These are phyloP conservation scores for Hexactinellida sp. DNA, from an alignment of 37 sponge, comb jelly and placozoan species.

Conservation along the genomic window DNA sequence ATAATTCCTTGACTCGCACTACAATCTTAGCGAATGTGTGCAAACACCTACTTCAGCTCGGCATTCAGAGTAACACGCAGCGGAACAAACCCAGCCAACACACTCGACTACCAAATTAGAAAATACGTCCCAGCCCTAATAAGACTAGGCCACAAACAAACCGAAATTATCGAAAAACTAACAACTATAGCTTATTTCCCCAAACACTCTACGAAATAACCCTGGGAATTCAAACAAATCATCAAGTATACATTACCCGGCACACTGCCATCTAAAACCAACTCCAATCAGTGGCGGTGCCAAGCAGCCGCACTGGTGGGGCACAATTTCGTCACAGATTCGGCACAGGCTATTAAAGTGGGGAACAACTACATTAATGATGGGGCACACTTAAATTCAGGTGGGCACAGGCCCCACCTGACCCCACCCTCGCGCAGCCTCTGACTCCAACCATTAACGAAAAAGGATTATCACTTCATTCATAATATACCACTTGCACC, in stretches of 20 bases:
- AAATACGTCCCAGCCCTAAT: neutral
- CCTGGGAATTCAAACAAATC: neutral
- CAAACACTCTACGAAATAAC: neutral
- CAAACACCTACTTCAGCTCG: neutral
- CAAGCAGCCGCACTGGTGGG: no score
- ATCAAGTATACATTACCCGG: neutral
- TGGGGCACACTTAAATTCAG: no score
- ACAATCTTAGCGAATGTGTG: neutral
- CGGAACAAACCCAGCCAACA: neutral
- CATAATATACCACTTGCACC: no score
- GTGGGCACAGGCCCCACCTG: no score
- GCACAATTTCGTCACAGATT: no score
- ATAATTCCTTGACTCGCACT: no score
- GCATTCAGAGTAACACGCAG: neutral
- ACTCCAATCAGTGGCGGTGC: no score
- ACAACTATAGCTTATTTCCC: neutral
- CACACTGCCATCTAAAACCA: neutral
- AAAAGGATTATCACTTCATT: no score
- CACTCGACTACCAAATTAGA: neutral
- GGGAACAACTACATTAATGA: no score
- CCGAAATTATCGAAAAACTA: neutral
- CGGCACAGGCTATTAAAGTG: no score
- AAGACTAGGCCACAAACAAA: neutral
- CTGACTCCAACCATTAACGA: no score
- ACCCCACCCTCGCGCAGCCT: no score